Evolutionary conservation across 2,888 invertebrate species (phyloP).

Genomic region (Bruchidius siliquastri): DNA sequence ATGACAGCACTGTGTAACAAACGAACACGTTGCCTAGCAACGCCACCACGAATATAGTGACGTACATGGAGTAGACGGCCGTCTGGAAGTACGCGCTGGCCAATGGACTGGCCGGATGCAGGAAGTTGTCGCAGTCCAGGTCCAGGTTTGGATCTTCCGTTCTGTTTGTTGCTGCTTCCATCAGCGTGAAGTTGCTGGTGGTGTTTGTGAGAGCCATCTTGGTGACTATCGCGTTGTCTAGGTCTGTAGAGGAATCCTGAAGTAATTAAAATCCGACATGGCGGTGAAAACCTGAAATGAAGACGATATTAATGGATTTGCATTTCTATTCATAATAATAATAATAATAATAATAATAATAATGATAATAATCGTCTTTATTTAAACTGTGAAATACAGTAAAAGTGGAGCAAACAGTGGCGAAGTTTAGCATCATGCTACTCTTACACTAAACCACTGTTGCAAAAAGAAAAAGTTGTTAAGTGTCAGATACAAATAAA

Average conservation of each 20-base stretch:
- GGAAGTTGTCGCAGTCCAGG: constrained; percentile 20
- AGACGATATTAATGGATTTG: background rate
- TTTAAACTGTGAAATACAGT: too few species aligned
- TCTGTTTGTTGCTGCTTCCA: constrained; percentile 3
- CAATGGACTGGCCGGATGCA: constrained; percentile 23
- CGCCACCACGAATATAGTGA: constrained; percentile 65
- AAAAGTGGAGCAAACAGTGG: too few species aligned
- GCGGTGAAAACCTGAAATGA: background rate
- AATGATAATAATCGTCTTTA: too few species aligned
- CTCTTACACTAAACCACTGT: too few species aligned
- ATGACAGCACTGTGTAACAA: constrained; percentile 79
- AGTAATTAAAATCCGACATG: background rate
- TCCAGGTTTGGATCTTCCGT: constrained; percentile 9
- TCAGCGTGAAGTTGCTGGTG: background rate
- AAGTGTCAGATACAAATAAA: too few species aligned
- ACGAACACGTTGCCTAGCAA: constrained; percentile 74
- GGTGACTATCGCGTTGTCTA: background rate
- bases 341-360: too few species aligned
- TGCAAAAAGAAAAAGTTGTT: too few species aligned
- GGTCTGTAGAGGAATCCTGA: background rate
- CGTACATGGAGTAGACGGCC: constrained; percentile 67
- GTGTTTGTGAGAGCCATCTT: background rate
- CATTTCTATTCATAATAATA: too few species aligned
- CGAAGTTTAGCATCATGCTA: too few species aligned
- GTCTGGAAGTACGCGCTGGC: constrained; percentile 54